phyloP scores from a whole-genome alignment of 1,140 invertebrate genomes.

The Heliconius hewitsoni region DNA sequence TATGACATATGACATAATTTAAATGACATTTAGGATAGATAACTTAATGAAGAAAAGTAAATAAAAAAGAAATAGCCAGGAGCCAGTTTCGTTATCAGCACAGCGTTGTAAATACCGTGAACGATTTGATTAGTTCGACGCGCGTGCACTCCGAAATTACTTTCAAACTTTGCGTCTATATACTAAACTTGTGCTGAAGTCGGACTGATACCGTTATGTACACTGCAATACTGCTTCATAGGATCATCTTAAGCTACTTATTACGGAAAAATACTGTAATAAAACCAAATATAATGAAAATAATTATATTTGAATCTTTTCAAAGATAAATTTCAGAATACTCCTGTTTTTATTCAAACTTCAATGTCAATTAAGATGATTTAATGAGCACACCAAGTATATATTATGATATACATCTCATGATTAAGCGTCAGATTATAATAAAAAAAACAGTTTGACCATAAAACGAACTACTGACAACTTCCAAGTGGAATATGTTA shows the following conservation, averaged over 20 bases:
- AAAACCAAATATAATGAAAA: neutral
- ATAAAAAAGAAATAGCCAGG: constrained; percentile 43
- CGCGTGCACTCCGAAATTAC: constrained; percentile 78
- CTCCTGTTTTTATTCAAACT: neutral
- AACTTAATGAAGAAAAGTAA: constrained; percentile 47
- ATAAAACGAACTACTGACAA: constrained; percentile 19
- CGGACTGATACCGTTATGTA: constrained; percentile 54
- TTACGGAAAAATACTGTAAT: neutral
- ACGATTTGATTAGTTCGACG: constrained; percentile 78
- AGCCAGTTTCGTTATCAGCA: constrained; percentile 60
- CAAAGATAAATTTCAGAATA: neutral
- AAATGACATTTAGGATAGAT: neutral
- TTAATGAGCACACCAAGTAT: neutral
- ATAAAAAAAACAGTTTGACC: constrained; percentile 7
- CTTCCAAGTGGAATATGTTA: constrained; percentile 39
- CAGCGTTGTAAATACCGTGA: constrained; percentile 67
- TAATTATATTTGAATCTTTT: neutral
- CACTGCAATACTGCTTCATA: constrained; percentile 23
- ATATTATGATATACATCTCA: neutral
- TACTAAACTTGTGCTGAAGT: constrained; percentile 56
- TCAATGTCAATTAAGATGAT: neutral
- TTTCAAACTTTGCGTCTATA: constrained; percentile 69
- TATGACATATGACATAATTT: neutral
- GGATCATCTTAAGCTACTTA: neutral
- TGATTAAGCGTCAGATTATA: neutral